Base-by-base conservation (phyloP, 2,888 invertebrate genomes). In the Caenorhabditis wallacei region DNA sequence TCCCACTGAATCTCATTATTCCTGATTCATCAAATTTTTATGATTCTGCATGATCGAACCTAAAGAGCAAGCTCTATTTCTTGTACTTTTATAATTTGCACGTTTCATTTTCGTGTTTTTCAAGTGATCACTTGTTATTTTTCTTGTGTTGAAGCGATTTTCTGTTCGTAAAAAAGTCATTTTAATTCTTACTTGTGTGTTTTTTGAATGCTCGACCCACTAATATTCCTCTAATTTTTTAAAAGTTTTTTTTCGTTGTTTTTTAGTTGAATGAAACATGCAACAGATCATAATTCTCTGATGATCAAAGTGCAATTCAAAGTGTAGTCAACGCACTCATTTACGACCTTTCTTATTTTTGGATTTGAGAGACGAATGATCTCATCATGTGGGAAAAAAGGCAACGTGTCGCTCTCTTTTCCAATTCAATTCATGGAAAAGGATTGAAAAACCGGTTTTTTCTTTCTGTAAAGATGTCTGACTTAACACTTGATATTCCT, bases 241-340 rank as follows among this genome's bases (percentile, higher is more conserved):
- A n/a, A n/a, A n/a, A n/a, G n/a, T n/a, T n/a, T n/a, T n/a, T n/a
- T n/a, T n/a, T n/a, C n/a, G n/a, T n/a, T n/a, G n/a, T n/a, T n/a
- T n/a, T n/a, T n/a, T n/a, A n/a, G n/a, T n/a, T n/a, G n/a, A n/a
- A n/a, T n/a, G n/a, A n/a, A n/a, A n/a, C n/a, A n/a, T n/a, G n/a
- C n/a, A n/a, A n/a, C n/a, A n/a, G n/a, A n/a, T n/a, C n/a, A n/a
- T n/a, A 30, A 30, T 8, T 30, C 30, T 30, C 8, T 30, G 8
- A 30, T 30, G 48, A 57, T 56, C 46, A 71, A 57, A 46, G 70
- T 18, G 40, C 57, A 43, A 8, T 69, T 56, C 13, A 54, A 26
- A 35, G 16, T 64, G 48, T 64, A 48, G 26, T 20, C 30, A 48
- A 35, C 20, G 48, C 7, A 64, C 63, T 48, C 18, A 24, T 24